Conservation (phyloP, 2,113 vertebrate species). For the Atlantisia rogersi region DNA sequence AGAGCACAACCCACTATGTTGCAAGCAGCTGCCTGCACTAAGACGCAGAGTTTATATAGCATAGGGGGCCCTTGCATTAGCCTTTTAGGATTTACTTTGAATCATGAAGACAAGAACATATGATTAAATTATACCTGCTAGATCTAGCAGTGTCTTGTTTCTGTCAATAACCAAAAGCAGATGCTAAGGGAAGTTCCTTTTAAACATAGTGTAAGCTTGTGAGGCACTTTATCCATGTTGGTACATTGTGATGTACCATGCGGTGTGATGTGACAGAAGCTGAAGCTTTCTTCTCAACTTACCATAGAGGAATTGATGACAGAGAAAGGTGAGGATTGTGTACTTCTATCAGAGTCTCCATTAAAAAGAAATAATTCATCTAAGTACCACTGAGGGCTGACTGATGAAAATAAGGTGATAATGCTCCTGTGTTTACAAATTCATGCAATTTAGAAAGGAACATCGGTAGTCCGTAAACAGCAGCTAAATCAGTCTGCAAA, state of each 20-base stretch:
- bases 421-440: neutral
- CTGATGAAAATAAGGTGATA: neutral
- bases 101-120: neutral
- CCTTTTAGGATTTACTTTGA: neutral
- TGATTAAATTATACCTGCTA: neutral
- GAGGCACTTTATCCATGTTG: neutral
- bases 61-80: neutral
- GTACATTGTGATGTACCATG: neutral
- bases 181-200: neutral
- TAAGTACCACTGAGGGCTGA: neutral
- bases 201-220: neutral
- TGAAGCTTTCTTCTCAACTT: neutral
- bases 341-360: neutral
- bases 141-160: neutral
- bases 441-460: neutral
- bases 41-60: neutral
- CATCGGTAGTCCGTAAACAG: neutral
- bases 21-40: neutral
- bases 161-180: neutral
- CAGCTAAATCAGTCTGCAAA: neutral
- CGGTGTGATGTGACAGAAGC: neutral
- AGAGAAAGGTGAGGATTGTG: neutral
- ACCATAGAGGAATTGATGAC: neutral
- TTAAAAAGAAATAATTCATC: neutral
- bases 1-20: neutral